phyloP scores from a whole-genome alignment of 2,888 invertebrate species.

The Andrena praecox region DNA sequence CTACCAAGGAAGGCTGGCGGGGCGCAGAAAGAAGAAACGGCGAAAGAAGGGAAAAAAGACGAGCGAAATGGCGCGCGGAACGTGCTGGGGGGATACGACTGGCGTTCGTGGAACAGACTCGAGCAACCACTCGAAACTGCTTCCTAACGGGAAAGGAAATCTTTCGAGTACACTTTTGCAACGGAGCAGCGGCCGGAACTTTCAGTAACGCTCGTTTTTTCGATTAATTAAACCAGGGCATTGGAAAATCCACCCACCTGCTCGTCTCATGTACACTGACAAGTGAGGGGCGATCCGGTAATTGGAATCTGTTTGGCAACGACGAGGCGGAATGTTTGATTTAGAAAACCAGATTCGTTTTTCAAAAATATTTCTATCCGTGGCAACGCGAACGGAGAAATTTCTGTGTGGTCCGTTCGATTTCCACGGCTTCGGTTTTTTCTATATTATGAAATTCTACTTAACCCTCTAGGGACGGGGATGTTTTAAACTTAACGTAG shows the following conservation, averaged over 20 bases:
- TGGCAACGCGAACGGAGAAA: too few species aligned
- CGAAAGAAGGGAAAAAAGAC: conserved; percentile 21
- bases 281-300: conserved; percentile 1
- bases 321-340: neutral
- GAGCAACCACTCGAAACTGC: conserved; percentile 68
- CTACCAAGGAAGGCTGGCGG: conserved; percentile 39
- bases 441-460: too few species aligned
- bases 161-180: conserved; percentile 57
- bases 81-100: conserved; percentile 30
- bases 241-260: neutral
- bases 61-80: conserved; percentile 44
- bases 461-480: too few species aligned
- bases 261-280: conserved; percentile 4
- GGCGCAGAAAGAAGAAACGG: conserved; percentile 5
- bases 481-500: too few species aligned
- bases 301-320: conserved; percentile 29
- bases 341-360: neutral
- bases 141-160: conserved; percentile 70
- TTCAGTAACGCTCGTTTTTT: conserved; percentile 39
- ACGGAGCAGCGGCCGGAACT: conserved; percentile 13
- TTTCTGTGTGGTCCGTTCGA: too few species aligned
- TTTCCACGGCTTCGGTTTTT: too few species aligned
- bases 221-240: conserved; percentile 64
- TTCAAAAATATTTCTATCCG: neutral
- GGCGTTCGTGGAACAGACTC: conserved; percentile 63